These are phyloP conservation scores for Ramphastos sulfuratus DNA, from an alignment of 2,113 vertebrate genomes.

Conservation along the genomic window DNA sequence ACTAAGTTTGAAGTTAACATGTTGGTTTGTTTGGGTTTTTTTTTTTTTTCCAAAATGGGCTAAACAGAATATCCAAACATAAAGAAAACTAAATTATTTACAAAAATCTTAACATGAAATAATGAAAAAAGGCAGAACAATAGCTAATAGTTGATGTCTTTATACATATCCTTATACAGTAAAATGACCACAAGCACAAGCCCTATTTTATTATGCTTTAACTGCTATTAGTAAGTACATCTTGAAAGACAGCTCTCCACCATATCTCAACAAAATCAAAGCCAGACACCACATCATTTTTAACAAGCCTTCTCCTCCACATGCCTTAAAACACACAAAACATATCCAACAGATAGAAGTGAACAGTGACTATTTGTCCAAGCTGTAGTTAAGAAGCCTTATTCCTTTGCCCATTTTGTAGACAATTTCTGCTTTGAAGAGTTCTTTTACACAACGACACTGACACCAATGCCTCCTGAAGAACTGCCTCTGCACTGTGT, in stretches of 20 bases:
- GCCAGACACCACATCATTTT: background rate
- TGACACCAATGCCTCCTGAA: background rate
- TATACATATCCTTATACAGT: background rate
- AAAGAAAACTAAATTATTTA: background rate
- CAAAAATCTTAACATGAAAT: background rate
- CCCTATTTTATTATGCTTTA: background rate
- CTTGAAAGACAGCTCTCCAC: background rate
- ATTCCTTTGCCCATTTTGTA: background rate
- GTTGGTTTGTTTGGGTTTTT: background rate
- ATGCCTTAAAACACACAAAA: background rate
- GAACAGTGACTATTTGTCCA: background rate
- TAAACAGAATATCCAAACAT: background rate
- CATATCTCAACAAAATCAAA: background rate
- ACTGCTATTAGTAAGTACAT: background rate
- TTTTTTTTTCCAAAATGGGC: conserved; percentile 4
- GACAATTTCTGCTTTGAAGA: background rate
- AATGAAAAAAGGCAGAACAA: conserved; percentile 42
- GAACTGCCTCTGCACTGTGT: background rate
- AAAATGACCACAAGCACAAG: background rate
- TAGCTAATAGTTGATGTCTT: background rate
- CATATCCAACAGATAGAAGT: background rate
- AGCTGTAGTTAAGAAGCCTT: background rate
- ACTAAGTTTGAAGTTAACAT: background rate
- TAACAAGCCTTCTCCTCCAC: background rate
- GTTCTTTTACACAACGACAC: background rate